phyloP scores from a whole-genome alignment of 1,140 invertebrate genomes.

The Venturia canescens region DNA sequence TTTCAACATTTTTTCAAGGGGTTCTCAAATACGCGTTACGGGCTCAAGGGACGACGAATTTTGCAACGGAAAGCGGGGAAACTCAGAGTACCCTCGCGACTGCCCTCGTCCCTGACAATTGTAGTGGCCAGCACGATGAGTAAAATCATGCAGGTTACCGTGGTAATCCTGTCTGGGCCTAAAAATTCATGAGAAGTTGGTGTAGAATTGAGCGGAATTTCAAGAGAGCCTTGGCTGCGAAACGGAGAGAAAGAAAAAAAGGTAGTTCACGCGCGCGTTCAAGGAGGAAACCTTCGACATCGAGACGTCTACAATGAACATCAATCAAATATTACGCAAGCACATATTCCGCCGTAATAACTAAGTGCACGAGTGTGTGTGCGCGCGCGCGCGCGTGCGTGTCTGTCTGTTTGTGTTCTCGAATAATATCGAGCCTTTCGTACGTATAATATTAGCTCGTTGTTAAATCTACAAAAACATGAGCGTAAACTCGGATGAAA shows the following conservation, averaged over 20 bases:
- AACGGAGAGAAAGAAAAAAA: conserved; percentile 40
- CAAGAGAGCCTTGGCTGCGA: neutral
- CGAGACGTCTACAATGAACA: conserved; percentile 37
- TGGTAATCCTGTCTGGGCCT: too few relatives aligned
- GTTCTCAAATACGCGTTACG: too few relatives aligned
- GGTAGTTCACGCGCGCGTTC: conserved; percentile 16
- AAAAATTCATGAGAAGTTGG: too few relatives aligned
- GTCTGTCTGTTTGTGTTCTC: neutral
- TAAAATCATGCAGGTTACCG: too few relatives aligned
- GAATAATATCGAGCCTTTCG: neutral
- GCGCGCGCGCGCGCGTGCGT: too few relatives aligned
- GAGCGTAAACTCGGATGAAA: neutral
- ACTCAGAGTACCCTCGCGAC: too few relatives aligned
- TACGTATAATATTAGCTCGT: neutral
- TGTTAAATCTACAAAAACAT: conserved; percentile 1
- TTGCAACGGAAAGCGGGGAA: too few relatives aligned
- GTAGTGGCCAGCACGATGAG: too few relatives aligned
- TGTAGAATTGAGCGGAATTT: too few relatives aligned
- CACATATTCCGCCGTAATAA: conserved; percentile 14
- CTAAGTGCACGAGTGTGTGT: neutral
- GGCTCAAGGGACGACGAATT: too few relatives aligned
- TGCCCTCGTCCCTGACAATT: too few relatives aligned
- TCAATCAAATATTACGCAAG: conserved; percentile 51
- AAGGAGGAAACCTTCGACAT: conserved; percentile 22
- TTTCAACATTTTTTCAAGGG: too few relatives aligned